Evolutionary conservation across 2,113 vertebrate genomes (phyloP).

Genomic region (Hippocampus zosterae): DNA sequence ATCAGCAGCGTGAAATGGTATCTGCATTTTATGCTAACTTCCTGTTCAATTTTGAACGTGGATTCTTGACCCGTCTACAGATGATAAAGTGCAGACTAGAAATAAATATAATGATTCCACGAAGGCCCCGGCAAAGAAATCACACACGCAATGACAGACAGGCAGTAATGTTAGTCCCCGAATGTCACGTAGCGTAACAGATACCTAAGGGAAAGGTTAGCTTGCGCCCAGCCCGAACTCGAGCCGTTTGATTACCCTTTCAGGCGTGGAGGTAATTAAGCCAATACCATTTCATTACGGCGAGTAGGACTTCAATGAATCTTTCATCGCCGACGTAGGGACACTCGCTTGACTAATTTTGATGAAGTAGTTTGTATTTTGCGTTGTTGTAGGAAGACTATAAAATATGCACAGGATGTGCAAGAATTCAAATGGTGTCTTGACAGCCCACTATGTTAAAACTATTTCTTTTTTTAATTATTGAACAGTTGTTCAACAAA

Average conservation of each 20-base stretch:
- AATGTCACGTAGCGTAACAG: slow-evolving; percentile 40
- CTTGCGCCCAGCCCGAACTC: slow-evolving; percentile 26
- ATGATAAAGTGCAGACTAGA: background rate
- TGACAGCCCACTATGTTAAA: too few species aligned
- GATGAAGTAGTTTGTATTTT: slow-evolving; percentile 1
- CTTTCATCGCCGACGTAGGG: slow-evolving; percentile 13
- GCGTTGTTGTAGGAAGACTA: background rate
- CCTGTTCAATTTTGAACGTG: too few species aligned
- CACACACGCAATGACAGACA: slow-evolving; percentile 22
- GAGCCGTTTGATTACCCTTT: slow-evolving; percentile 59
- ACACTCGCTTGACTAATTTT: slow-evolving; percentile 14
- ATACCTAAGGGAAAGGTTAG: slow-evolving; percentile 57
- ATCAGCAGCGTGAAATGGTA: too few species aligned
- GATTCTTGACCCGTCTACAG: too few species aligned
- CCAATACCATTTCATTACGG: slow-evolving; percentile 65
- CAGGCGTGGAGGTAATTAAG: slow-evolving; percentile 61
- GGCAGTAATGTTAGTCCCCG: slow-evolving; percentile 41
- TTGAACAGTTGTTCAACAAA: too few species aligned
- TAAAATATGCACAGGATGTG: too few species aligned
- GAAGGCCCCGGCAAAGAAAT: slow-evolving; percentile 20
- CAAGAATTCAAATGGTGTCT: too few species aligned
- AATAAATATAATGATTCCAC: background rate
- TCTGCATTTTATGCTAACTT: too few species aligned
- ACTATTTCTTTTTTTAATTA: too few species aligned
- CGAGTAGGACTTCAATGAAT: slow-evolving; percentile 58